phyloP scores from a whole-genome alignment of 2,888 invertebrate genomes.

The Bibio marci region DNA sequence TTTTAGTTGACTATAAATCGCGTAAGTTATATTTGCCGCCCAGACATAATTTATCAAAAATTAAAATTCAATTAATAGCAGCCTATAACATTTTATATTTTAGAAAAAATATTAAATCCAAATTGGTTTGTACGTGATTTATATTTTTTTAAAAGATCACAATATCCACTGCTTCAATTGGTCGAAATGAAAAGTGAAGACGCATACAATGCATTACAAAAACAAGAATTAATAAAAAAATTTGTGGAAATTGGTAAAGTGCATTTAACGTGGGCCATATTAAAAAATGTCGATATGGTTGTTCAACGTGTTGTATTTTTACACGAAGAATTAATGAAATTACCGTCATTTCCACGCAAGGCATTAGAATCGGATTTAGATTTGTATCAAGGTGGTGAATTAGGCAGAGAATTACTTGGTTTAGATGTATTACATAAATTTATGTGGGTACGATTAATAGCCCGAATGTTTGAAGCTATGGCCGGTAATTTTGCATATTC shows the following conservation, averaged over 20 bases:
- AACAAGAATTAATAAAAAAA: conserved; percentile 80
- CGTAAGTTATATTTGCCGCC: conserved; percentile 41
- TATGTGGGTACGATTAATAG: conserved; percentile 94
- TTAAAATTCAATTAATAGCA: neutral
- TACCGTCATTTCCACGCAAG: conserved; percentile 95
- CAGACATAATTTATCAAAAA: neutral
- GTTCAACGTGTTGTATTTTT: conserved; percentile 95
- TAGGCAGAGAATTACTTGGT: conserved; percentile 79
- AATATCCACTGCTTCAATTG: conserved; percentile 91
- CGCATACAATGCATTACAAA: conserved; percentile 77
- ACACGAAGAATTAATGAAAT: conserved; percentile 95
- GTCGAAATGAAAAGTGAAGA: conserved; percentile 85
- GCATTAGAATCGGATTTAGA: conserved; percentile 93
- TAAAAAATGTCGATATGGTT: conserved; percentile 87
- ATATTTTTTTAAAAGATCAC: conserved; percentile 90
- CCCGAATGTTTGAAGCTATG: conserved; percentile 96
- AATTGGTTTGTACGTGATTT: conserved; percentile 89
- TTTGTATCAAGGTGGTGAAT: conserved; percentile 72
- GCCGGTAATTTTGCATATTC: conserved; percentile 93
- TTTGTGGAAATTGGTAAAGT: conserved; percentile 97
- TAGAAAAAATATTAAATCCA: conserved; percentile 92
- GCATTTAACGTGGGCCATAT: conserved; percentile 74
- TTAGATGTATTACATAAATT: conserved; percentile 96
- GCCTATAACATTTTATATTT: conserved; percentile 2
- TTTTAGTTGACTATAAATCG: conserved; percentile 95